These are phyloP conservation scores for Latrodectus geometricus DNA, from an alignment of 1,140 invertebrate genomes.

Conservation along the genomic window DNA sequence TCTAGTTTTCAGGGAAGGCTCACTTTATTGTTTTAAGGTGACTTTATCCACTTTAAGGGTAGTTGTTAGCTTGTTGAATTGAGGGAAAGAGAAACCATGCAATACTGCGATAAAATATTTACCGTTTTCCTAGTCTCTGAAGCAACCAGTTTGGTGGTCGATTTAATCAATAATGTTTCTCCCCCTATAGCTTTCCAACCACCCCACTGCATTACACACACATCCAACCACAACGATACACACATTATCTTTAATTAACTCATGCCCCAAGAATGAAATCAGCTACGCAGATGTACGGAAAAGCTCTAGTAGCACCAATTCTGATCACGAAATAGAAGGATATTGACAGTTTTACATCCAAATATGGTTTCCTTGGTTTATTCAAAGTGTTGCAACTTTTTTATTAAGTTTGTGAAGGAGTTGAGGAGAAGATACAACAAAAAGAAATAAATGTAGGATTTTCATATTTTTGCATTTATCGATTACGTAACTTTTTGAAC, in stretches of 20 bases:
- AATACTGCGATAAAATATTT: constrained; percentile 50
- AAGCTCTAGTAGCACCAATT: not conserved
- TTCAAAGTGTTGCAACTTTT: too few species aligned
- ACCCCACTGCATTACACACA: not conserved
- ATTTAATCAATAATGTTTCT: constrained; percentile 48
- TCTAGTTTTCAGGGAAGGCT: not conserved
- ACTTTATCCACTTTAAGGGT: constrained; percentile 16
- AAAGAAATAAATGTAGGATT: too few species aligned
- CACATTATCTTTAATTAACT: constrained; percentile 57
- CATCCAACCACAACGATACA: constrained; percentile 27
- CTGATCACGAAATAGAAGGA: not conserved
- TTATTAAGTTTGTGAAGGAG: too few species aligned
- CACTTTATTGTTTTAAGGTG: constrained; percentile 26
- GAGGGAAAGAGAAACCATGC: not conserved
- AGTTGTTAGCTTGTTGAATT: constrained; percentile 9
- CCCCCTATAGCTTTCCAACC: not conserved
- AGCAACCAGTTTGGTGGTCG: constrained; percentile 39
- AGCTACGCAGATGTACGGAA: too few species aligned
- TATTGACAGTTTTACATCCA: not conserved
- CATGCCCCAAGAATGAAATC: not conserved
- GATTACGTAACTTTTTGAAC: too few species aligned
- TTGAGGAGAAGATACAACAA: too few species aligned
- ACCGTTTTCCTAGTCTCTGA: constrained; percentile 19
- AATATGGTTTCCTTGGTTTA: not conserved
- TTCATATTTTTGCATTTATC: too few species aligned